These are phyloP conservation scores for Agrypnia vestita DNA, from an alignment of 1,140 invertebrate genomes.

Conservation along the genomic window DNA sequence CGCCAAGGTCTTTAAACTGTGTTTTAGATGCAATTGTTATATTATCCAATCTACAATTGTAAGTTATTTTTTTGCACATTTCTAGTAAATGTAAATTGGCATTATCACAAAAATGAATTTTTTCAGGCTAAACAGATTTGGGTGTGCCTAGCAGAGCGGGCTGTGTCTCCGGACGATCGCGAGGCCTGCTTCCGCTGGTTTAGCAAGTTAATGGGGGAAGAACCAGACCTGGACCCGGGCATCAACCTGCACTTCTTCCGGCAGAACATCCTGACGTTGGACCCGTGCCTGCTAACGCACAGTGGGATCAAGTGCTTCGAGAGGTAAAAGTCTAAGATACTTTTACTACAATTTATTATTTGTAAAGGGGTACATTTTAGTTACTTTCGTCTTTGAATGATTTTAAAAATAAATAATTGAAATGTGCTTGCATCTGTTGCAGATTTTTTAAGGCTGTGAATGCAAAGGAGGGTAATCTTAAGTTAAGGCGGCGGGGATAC, in stretches of 20 bases:
- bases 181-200: constrained; percentile 99
- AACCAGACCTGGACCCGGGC: constrained; percentile 96
- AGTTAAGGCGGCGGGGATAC: constrained; percentile 87
- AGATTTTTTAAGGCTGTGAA: constrained; percentile 98
- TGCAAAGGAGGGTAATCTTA: constrained; percentile 94
- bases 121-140: constrained; percentile 93
- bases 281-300: constrained; percentile 93
- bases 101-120: too few relatives aligned
- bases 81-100: too few relatives aligned
- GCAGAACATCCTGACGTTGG: constrained; percentile 93
- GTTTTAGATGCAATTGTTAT: too few relatives aligned
- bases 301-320: constrained; percentile 93
- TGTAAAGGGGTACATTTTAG: background rate
- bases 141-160: constrained; percentile 95
- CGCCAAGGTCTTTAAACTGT: too few relatives aligned
- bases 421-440: constrained; percentile 58
- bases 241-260: constrained; percentile 98
- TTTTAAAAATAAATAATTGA: too few relatives aligned
- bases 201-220: constrained; percentile 98
- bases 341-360: too few relatives aligned
- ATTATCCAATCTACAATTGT: too few relatives aligned
- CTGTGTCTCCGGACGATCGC: constrained; percentile 92
- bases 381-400: too few relatives aligned
- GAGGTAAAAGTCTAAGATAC: constrained; percentile 65
- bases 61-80: too few relatives aligned